These are phyloP conservation scores for Thamnophis elegans DNA, from an alignment of 2,797 vertebrate species.

Conservation along the genomic window DNA sequence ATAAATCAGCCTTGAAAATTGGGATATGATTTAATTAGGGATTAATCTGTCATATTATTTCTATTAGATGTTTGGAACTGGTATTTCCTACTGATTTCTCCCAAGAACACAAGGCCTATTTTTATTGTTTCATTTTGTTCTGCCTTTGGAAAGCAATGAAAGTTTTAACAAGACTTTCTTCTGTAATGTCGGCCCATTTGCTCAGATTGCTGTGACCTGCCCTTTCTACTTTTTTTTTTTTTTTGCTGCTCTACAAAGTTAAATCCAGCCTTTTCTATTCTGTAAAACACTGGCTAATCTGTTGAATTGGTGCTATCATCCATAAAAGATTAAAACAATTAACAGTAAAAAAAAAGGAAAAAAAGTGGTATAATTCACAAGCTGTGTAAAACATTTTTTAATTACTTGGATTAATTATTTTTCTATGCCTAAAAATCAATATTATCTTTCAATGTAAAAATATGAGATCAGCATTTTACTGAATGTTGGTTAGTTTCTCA, in stretches of 20 bases:
- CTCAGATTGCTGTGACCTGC: not conserved
- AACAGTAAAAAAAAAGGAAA: not conserved
- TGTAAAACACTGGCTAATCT: not conserved
- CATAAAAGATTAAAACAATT: not conserved
- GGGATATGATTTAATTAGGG: not conserved
- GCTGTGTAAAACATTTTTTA: not conserved
- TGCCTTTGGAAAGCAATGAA: not conserved
- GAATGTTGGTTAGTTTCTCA: not conserved
- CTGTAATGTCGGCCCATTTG: not conserved
- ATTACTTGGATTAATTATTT: not conserved
- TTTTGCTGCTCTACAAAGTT: not conserved
- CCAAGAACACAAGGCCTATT: not conserved
- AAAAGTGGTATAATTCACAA: not conserved
- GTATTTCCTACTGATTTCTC: not conserved
- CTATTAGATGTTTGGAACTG: not conserved
- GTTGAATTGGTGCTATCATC: not conserved
- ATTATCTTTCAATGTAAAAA: not conserved
- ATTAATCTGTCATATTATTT: not conserved
- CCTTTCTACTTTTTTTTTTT: not conserved
- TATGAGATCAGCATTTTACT: not conserved
- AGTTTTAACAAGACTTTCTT: not conserved
- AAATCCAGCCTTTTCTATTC: not conserved
- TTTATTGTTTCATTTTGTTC: not conserved
- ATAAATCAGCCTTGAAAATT: not conserved
- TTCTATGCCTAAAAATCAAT: not conserved